Conservation (phyloP, 2,888 invertebrate species). For the Eurois occulta region DNA sequence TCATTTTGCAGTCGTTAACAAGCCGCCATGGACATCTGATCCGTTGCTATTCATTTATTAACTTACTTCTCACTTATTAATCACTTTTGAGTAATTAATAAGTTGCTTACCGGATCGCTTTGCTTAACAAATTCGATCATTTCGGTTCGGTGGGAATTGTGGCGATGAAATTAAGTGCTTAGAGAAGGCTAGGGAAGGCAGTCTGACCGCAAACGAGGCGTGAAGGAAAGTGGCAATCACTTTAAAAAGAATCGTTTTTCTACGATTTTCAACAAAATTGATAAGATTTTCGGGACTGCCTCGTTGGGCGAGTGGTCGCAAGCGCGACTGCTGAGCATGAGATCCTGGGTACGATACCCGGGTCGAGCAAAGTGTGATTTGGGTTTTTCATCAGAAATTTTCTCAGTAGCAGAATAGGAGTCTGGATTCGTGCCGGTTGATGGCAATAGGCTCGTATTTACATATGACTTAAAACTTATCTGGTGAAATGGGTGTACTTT, state of each 20-base stretch:
- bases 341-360: no score
- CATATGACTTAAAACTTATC: no score
- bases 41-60: slow-evolving; percentile 67
- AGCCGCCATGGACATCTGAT: slow-evolving; percentile 77
- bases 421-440: no score
- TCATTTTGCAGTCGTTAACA: slow-evolving; percentile 81
- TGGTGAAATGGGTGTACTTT: no score
- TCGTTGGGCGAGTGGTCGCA: no score
- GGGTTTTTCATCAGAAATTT: no score
- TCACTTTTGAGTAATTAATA: slow-evolving; percentile 62
- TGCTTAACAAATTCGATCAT: slow-evolving; percentile 48
- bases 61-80: slow-evolving; percentile 58
- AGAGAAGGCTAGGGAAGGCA: neutral
- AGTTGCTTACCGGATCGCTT: slow-evolving; percentile 51
- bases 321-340: no score
- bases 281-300: neutral
- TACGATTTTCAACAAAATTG: neutral
- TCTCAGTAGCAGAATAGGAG: no score
- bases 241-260: neutral
- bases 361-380: no score
- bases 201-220: neutral
- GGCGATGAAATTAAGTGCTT: slow-evolving; percentile 12
- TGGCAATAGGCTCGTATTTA: no score
- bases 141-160: slow-evolving; percentile 29
- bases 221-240: neutral